phyloP scores from a whole-genome alignment of 2,888 invertebrate species.

The Pristionchus exspectatus region DNA sequence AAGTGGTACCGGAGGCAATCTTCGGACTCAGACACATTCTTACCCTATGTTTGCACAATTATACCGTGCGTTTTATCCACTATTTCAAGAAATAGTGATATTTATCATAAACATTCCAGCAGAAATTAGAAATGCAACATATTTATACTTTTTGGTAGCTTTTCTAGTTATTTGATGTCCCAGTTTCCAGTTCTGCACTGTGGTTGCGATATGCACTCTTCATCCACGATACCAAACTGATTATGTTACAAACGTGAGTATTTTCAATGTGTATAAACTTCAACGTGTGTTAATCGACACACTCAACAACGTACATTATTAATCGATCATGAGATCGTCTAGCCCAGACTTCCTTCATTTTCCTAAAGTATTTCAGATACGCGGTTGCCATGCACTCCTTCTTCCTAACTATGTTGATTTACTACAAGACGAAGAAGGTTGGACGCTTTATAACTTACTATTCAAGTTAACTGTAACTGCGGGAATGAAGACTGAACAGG shows the following conservation, averaged over 20 bases:
- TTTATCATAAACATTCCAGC: too few relatives aligned
- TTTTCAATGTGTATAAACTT: too few relatives aligned
- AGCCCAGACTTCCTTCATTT: too few relatives aligned
- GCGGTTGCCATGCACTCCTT: constrained; percentile 75
- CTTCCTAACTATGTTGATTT: constrained; percentile 73
- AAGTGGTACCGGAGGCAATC: constrained; percentile 76
- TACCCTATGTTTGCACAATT: constrained; percentile 75
- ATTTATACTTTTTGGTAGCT: too few relatives aligned
- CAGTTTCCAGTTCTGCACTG: constrained; percentile 66
- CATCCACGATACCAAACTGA: constrained; percentile 74
- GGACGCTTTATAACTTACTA: too few relatives aligned
- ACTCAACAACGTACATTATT: too few relatives aligned
- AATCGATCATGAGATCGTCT: too few relatives aligned
- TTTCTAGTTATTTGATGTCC: background rate
- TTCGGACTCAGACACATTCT: constrained; percentile 74
- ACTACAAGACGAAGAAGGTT: constrained; percentile 73
- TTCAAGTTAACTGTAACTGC: too few relatives aligned
- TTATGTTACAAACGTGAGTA: constrained; percentile 65
- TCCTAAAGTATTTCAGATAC: constrained; percentile 64
- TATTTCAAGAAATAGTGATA: background rate
- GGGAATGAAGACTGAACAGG: too few relatives aligned
- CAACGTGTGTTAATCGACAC: too few relatives aligned
- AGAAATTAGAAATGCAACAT: too few relatives aligned
- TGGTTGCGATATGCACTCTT: constrained; percentile 77
- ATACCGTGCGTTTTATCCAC: constrained; percentile 64